Conservation (phyloP, 53 echinoderm and acorn worm species). For the Paracentrotus lividus region DNA sequence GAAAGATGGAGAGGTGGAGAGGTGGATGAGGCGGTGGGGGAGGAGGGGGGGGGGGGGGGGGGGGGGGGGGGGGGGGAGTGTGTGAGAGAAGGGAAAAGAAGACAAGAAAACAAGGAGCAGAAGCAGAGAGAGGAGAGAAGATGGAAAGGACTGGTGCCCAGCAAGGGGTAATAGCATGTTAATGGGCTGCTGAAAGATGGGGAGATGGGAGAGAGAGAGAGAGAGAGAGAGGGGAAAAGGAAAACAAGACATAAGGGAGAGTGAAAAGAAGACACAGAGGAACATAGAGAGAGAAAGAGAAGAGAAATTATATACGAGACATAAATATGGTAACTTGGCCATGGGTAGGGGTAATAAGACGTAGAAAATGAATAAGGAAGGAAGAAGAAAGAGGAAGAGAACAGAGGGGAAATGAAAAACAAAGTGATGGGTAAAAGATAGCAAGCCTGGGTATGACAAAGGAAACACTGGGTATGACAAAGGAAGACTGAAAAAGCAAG, state of each 20-base stretch:
- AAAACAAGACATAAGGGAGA: not conserved
- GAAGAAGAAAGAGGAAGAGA: no score
- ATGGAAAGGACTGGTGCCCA: not conserved
- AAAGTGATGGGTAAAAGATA: no score
- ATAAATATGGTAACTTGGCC: no score
- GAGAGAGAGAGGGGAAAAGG: not conserved
- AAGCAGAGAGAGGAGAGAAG: not conserved
- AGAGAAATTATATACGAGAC: no score
- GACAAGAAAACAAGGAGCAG: not conserved
- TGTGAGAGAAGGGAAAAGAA: not conserved
- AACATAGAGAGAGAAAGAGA: not conserved
- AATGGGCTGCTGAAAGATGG: not conserved
- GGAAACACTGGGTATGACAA: no score
- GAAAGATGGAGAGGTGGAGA: not conserved
- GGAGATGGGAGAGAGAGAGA: not conserved
- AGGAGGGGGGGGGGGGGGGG: no score
- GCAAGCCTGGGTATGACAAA: no score
- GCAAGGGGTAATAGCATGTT: not conserved
- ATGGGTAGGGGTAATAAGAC: no score
- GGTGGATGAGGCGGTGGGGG: not conserved
- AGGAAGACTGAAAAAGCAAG: no score
- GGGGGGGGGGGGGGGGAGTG: not conserved
- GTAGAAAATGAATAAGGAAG: no score
- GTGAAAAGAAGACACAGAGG: not conserved
- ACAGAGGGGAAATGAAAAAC: no score